phyloP scores from a whole-genome alignment of 2,113 vertebrate genomes.

The Zosterops lateralis region DNA sequence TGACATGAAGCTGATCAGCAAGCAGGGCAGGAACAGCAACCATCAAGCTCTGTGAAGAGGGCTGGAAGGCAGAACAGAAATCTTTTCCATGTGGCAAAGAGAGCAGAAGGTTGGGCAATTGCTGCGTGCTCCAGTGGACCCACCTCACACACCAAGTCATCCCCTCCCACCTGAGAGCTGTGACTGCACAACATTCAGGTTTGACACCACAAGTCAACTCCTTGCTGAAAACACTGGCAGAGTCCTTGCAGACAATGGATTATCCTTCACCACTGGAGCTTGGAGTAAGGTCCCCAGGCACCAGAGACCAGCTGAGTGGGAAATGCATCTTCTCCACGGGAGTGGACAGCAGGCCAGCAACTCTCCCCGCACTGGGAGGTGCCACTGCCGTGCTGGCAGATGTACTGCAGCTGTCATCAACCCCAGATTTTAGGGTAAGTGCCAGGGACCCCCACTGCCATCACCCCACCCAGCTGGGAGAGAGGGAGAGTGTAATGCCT shows the following conservation, averaged over 20 bases:
- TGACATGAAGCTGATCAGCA: background rate
- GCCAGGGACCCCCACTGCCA: background rate
- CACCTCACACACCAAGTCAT: fast-evolving
- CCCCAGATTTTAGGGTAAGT: background rate
- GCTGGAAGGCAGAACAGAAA: background rate
- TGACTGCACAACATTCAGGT: background rate
- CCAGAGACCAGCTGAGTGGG: background rate
- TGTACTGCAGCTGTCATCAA: background rate
- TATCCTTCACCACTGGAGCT: background rate
- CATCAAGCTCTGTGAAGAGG: background rate
- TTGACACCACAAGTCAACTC: fast-evolving
- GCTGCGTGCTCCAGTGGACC: fast-evolving
- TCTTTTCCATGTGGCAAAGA: background rate
- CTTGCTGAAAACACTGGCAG: background rate
- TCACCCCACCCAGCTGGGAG: background rate
- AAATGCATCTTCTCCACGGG: background rate
- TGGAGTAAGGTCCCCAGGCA: background rate
- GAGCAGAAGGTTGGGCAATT: fast-evolving
- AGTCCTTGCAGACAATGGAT: background rate
- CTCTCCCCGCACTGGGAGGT: fast-evolving
- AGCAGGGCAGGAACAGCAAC: background rate
- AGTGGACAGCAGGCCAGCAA: background rate
- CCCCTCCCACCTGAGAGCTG: fast-evolving
- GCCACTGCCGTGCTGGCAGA: background rate
- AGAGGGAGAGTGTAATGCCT: background rate